A percentile compares a stretch with the other conserved stretches of the same genome.
Evolutionary conservation across 2,888 invertebrate genomes (phyloP).

Genomic region (Carabus problematicus): DNA sequence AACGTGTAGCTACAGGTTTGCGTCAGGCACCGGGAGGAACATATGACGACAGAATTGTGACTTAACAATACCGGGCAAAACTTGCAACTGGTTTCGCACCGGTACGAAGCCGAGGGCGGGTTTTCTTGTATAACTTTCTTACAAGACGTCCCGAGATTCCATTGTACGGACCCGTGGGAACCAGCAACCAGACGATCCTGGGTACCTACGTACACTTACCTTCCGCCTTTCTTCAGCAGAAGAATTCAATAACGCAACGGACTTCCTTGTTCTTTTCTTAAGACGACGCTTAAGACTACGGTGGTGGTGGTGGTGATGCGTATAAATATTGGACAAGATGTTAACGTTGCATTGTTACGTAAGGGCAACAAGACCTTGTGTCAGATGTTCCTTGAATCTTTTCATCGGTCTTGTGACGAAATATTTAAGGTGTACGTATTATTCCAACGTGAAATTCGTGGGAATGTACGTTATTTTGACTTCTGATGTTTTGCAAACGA

Average conservation of each 20-base stretch:
- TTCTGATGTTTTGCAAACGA: conserved; percentile 5
- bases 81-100: conserved; percentile 20
- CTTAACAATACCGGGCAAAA: conserved; percentile 1
- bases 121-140: conserved; percentile 36
- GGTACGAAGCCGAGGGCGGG: conserved; percentile 4
- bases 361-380: conserved; percentile 10
- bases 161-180: conserved; percentile 38
- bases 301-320: conserved; percentile 14
- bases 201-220: conserved; percentile 16
- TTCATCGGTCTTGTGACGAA: background rate
- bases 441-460: conserved; percentile 22
- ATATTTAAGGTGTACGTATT: background rate
- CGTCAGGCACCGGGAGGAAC: no score
- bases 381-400: conserved; percentile 27
- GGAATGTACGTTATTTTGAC: conserved; percentile 35
- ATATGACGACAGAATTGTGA: background rate
- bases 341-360: conserved; percentile 19
- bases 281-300: background rate
- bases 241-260: conserved; percentile 25
- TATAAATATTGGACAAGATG: conserved; percentile 34
- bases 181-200: conserved; percentile 8
- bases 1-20: no score
- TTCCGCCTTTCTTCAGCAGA: conserved; percentile 33
- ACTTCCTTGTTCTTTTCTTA: conserved; percentile 36
- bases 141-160: conserved; percentile 27